These are phyloP conservation scores for Brachyhypopomus gauderio DNA, from an alignment of 2,113 vertebrate species.

Conservation along the genomic window DNA sequence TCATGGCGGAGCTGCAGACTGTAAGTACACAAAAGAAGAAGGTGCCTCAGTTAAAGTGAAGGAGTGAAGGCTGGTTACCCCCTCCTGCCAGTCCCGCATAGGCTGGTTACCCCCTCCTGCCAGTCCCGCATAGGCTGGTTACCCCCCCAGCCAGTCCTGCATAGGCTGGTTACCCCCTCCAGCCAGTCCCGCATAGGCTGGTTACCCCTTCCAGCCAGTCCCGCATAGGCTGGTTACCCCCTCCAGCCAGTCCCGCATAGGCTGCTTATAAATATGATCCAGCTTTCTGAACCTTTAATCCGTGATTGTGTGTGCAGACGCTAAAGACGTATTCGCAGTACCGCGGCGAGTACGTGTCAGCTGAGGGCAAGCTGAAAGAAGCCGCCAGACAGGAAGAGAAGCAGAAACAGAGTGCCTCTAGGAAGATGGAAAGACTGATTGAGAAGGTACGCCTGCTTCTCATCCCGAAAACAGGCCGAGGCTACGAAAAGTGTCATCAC, in stretches of 20 bases:
- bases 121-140: not conserved
- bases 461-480: not conserved
- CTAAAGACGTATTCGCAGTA: slow-evolving; percentile 86
- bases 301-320: slow-evolving; percentile 67
- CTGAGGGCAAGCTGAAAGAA: slow-evolving; percentile 85
- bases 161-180: not conserved
- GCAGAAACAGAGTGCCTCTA: slow-evolving; percentile 77
- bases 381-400: slow-evolving; percentile 85
- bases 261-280: not conserved
- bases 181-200: not conserved
- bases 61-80: no score
- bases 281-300: not conserved
- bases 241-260: not conserved
- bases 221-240: no score
- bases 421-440: slow-evolving; percentile 83
- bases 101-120: no score
- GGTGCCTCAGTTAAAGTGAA: not conserved
- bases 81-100: not conserved
- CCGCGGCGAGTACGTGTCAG: slow-evolving; percentile 75
- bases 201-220: no score
- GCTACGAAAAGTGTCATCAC: not conserved
- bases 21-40: slow-evolving; percentile 68
- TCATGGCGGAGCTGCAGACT: slow-evolving; percentile 82
- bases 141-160: no score
- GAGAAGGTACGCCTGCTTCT: slow-evolving; percentile 78